Conservation (phyloP, 2,888 invertebrate species). For the Argynnis bischoffii region DNA sequence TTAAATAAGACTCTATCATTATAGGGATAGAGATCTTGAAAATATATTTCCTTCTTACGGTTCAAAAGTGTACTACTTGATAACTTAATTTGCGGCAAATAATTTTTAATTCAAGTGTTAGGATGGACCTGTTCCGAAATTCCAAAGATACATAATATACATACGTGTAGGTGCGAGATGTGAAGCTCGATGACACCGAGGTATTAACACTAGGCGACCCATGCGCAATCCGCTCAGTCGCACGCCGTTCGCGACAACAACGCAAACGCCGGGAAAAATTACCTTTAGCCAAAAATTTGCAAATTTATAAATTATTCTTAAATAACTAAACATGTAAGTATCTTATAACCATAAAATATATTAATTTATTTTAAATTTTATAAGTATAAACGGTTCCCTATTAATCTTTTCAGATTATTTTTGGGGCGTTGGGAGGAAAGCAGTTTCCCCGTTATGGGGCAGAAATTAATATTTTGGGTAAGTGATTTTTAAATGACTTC, state of each 20-base stretch:
- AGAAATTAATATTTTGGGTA: conserved; percentile 59
- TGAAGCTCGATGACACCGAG: conserved; percentile 66
- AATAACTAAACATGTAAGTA: conserved; percentile 23
- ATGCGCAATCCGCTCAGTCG: conserved; percentile 70
- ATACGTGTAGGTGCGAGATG: conserved; percentile 65
- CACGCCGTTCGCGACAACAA: conserved; percentile 58
- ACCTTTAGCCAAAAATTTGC: conserved; percentile 23
- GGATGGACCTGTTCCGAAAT: conserved; percentile 35
- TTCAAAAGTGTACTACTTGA: neutral
- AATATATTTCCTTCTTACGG: too few species aligned
- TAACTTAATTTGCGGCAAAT: neutral
- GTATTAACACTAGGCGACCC: conserved; percentile 74
- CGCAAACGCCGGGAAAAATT: conserved; percentile 54
- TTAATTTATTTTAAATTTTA: neutral
- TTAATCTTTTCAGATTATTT: conserved; percentile 33
- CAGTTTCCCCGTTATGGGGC: conserved; percentile 71
- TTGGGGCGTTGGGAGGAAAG: conserved; percentile 31
- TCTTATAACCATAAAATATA: conserved; percentile 16
- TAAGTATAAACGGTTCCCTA: neutral
- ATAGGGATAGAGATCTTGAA: neutral
- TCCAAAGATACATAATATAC: conserved; percentile 52
- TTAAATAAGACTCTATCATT: neutral
- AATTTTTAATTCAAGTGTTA: conserved; percentile 9
- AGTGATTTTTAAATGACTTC: conserved; percentile 42
- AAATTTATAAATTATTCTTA: conserved; percentile 24